Evolutionary conservation across 2,888 invertebrate genomes (phyloP), one percentile per base, ranked within the genome.

Genomic region (Macaria notata): DNA sequence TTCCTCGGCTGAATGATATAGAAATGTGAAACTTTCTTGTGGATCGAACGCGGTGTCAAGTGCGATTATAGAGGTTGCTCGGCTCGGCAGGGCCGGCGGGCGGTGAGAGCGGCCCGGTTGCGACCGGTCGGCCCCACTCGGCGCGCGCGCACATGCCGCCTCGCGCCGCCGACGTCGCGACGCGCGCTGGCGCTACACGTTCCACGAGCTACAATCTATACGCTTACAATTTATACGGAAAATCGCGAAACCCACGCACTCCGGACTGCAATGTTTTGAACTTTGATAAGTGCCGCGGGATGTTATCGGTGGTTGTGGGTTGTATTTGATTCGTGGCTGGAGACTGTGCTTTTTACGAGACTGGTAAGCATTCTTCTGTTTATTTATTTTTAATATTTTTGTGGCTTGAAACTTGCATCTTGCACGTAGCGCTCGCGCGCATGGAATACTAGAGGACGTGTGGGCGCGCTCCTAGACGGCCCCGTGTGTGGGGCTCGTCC

Each of bases 51-150:
- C 78, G 84, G 90, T 88, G 89, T 90, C 90, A 90, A 89, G 89
- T 88, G 88, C 83, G 88, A 86, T 87, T 87, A 86, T 83, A 84
- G 84, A 72, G 76, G 80, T 81, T 76, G 76, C 81, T 79, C 76
- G 74, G 73, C 59, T 82, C 79, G 83, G 86, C 79, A 80, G 71
- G 69, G 65, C 64, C 67, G 73, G 68, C 71, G 68, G 72, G 73
- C 77, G 88, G 88, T 83, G 88, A 87, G 88, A 88, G 88, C 84
- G 88, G 83, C 88, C 90, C 86, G 86, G 81, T 88, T 88, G 88
- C 86, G 89, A 88, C 89, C 90, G 89, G 89, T 88, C 88, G 88
- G 83, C 87, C 86, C 89, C 88, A 81, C 88, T 77, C 70, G 71
- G 74, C 81, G 83, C 79, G 75, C 74, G 83, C 84, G 84, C 85